A percentile compares a stretch with the other conserved stretches of the same genome.
These are phyloP conservation scores for Drosophila merina DNA, from an alignment of 2,888 invertebrate species.

Conservation along the genomic window DNA sequence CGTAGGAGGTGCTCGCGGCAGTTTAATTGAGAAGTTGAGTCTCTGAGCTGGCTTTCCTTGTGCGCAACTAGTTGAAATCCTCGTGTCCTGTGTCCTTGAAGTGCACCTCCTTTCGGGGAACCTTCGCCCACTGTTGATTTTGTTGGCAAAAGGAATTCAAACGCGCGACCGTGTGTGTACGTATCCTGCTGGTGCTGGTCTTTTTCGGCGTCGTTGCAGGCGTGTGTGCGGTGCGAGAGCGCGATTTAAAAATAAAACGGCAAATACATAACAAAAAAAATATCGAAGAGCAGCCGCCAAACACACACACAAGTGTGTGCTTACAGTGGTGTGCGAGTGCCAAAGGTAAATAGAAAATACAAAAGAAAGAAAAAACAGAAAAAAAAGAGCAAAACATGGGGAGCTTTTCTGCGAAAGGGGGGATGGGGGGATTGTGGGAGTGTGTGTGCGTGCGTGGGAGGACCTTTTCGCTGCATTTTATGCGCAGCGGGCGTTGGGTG, in stretches of 20 bases:
- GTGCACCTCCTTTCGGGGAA: conserved; percentile 1
- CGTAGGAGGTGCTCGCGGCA: conserved; percentile 1
- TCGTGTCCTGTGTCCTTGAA: conserved; percentile 6
- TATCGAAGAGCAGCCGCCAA: conserved; percentile 59
- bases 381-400: conserved; percentile 45
- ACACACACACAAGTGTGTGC: conserved; percentile 51
- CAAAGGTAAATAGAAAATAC: conserved; percentile 68
- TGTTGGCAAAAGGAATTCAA: neutral
- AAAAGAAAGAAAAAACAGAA: conserved; percentile 49
- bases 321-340: conserved; percentile 63
- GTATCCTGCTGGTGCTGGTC: conserved; percentile 10
- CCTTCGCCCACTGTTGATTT: neutral
- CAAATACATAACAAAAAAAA: conserved; percentile 75
- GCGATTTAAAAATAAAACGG: conserved; percentile 78
- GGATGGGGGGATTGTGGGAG: neutral
- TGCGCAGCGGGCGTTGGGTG: conserved; percentile 17
- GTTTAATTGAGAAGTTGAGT: neutral
- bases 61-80: conserved; percentile 33
- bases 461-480: conserved; percentile 17
- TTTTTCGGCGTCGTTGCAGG: conserved; percentile 23
- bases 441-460: conserved; percentile 12
- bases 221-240: conserved; percentile 50
- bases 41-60: neutral
- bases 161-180: conserved; percentile 8
- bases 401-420: conserved; percentile 27